Percentiles rank a stretch among this genome's conserved stretches.
Evolutionary conservation across 1,140 invertebrate genomes (phyloP).

Genomic region (Diorhabda sublineata): DNA sequence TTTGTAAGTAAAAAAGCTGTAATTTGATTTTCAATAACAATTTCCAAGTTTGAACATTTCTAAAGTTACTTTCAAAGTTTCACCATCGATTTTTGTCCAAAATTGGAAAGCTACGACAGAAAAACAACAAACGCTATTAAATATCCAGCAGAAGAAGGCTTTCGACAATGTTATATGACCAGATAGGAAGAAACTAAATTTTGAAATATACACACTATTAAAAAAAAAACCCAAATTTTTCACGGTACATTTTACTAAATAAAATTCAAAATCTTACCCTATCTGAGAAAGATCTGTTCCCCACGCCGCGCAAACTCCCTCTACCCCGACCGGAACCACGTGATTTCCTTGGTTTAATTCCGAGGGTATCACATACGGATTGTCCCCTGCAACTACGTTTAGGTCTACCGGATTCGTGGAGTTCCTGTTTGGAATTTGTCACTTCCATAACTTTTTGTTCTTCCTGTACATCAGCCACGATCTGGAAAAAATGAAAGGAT

Average conservation of each 20-base stretch:
- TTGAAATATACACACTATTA: background rate
- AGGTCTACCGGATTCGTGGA: slow-evolving; percentile 32
- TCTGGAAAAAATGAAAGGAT: too few relatives aligned
- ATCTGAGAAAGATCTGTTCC: slow-evolving; percentile 24
- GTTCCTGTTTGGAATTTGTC: background rate
- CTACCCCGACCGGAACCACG: slow-evolving; percentile 33
- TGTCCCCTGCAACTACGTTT: slow-evolving; percentile 44
- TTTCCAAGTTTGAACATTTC: too few relatives aligned
- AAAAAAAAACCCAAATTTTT: background rate
- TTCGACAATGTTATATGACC: too few relatives aligned
- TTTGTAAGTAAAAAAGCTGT: too few relatives aligned
- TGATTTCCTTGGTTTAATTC: slow-evolving; percentile 43
- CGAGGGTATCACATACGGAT: slow-evolving; percentile 37
- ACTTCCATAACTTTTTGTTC: slow-evolving; percentile 11
- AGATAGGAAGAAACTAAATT: too few relatives aligned
- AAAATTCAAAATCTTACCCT: slow-evolving; percentile 25
- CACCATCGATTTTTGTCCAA: too few relatives aligned
- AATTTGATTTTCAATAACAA: too few relatives aligned
- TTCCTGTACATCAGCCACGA: too few relatives aligned
- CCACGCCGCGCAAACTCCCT: slow-evolving; percentile 35
- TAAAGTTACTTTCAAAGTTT: too few relatives aligned
- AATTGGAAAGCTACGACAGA: background rate
- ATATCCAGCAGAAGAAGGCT: too few relatives aligned
- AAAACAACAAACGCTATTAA: background rate
- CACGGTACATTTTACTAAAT: background rate